Conservation (phyloP, 30 jellyfish, hydroid and myxozoan species). For the Nemopilema nomurai region DNA sequence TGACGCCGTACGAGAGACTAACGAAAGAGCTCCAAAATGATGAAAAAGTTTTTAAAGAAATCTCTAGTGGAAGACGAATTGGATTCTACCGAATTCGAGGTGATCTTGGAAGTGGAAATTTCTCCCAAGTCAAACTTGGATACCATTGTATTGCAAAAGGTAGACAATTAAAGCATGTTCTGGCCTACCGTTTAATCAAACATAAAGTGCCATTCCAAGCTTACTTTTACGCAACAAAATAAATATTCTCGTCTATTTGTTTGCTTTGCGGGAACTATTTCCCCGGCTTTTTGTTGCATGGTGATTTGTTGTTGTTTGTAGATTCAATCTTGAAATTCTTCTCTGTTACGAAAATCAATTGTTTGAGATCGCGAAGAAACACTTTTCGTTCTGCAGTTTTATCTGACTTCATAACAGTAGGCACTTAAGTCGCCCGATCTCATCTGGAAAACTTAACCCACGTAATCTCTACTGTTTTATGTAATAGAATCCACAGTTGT, state of each 20-base stretch:
- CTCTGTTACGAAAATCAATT: too few species aligned
- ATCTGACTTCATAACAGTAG: too few species aligned
- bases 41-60: constrained; percentile 83
- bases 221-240: not conserved
- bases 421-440: too few species aligned
- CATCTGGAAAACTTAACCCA: too few species aligned
- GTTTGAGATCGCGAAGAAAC: too few species aligned
- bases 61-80: constrained; percentile 85
- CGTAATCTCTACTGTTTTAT: too few species aligned
- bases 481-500: not conserved
- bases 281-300: not conserved
- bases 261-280: not conserved
- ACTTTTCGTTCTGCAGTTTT: too few species aligned
- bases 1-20: constrained; percentile 74
- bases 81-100: constrained; percentile 96
- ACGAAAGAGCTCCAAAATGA: constrained; percentile 70
- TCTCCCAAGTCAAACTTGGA: constrained; percentile 92
- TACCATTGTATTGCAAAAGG: constrained; percentile 92
- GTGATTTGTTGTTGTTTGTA: too few species aligned
- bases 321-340: too few species aligned
- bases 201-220: not conserved
- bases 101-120: constrained; percentile 94
- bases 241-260: not conserved
- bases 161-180: not conserved
- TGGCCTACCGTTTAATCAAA: not conserved